phyloP scores from a whole-genome alignment of 2,797 vertebrate genomes.

The Cynopterus sphinx region DNA sequence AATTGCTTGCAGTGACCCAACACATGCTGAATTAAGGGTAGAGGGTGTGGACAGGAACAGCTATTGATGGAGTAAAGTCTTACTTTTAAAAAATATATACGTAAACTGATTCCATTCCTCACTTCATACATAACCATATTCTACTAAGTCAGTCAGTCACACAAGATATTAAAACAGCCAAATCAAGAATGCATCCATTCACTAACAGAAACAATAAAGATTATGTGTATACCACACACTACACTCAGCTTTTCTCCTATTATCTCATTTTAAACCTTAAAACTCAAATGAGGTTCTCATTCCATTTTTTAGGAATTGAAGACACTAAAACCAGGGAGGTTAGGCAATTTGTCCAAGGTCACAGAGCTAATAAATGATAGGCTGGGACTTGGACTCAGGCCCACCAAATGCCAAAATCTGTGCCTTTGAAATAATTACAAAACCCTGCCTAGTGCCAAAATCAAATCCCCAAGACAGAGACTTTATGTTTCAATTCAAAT shows the following conservation, averaged over 20 bases:
- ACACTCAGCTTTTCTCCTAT: neutral
- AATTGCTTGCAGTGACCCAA: neutral
- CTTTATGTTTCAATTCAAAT: conserved; percentile 31
- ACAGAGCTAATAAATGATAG: neutral
- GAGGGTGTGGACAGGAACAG: neutral
- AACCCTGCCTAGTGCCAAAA: neutral
- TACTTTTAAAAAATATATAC: neutral
- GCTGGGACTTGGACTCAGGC: neutral
- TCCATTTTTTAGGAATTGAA: neutral
- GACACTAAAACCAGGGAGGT: neutral
- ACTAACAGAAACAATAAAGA: neutral
- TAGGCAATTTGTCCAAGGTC: neutral
- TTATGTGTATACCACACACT: neutral
- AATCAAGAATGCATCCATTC: neutral
- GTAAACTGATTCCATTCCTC: conserved; percentile 1
- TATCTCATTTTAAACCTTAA: neutral
- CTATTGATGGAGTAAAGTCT: neutral
- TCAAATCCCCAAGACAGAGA: conserved; percentile 23
- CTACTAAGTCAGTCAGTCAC: neutral
- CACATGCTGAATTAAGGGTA: neutral
- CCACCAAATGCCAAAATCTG: neutral
- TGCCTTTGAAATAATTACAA: conserved; percentile 4
- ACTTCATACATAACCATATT: neutral
- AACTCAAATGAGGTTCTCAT: neutral
- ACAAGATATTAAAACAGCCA: conserved; percentile 4